A percentile compares a stretch with the other conserved stretches of the same genome.
Conservation (phyloP, 2,888 invertebrate species). For the Caradrina kadenii region DNA sequence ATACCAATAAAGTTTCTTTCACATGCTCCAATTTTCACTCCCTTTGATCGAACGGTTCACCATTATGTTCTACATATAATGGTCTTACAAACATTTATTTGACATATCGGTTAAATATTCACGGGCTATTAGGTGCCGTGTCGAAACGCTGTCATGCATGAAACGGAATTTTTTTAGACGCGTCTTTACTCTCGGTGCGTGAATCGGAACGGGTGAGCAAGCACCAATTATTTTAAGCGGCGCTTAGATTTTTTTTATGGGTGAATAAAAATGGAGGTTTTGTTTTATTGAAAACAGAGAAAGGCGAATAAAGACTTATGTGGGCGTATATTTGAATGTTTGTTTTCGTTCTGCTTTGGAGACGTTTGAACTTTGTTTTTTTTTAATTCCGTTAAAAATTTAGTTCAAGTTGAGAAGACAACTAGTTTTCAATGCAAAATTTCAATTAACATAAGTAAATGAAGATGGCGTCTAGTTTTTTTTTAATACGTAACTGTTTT, state of each 20-base stretch:
- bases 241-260: conserved; percentile 47
- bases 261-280: conserved; percentile 27
- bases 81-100: conserved; percentile 54
- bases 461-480: background rate
- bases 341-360: background rate
- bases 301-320: too few species aligned
- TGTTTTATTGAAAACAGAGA: conserved; percentile 18
- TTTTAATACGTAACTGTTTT: too few species aligned
- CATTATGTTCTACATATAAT: conserved; percentile 32
- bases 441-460: background rate
- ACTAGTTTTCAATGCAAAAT: background rate
- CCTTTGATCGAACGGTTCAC: conserved; percentile 40
- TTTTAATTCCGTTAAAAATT: too few species aligned
- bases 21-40: conserved; percentile 1
- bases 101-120: conserved; percentile 60
- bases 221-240: conserved; percentile 57
- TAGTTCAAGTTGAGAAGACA: too few species aligned
- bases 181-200: conserved; percentile 41
- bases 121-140: conserved; percentile 58
- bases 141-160: conserved; percentile 48
- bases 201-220: conserved; percentile 52
- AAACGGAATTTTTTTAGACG: conserved; percentile 48
- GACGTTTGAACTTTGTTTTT: too few species aligned
- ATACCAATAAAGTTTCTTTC: background rate
- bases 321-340: background rate